Evolutionary conservation across 2,797 vertebrate species (phyloP), one percentile per base, ranked within the genome.

Genomic region (Sebastes paucispinis): DNA sequence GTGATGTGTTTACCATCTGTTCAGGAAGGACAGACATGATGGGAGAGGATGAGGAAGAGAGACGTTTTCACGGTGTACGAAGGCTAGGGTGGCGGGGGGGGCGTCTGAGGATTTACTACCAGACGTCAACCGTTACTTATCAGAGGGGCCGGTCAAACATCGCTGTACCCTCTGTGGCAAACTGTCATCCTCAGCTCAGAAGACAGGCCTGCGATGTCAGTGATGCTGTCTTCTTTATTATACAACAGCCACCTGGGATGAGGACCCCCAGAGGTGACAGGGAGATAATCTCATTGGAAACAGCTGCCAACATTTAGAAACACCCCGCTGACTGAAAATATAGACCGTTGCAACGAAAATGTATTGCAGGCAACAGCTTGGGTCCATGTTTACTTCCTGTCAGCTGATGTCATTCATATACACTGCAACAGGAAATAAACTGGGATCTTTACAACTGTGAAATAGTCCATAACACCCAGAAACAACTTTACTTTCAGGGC

Each of bases 1-100:
- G 85, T 63, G 91, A 94, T 93, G 87, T 87, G 89, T 93, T 94
- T 82, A 77, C 91, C 93, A 91, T 91, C 89, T 94, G 93, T 79
- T 82, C 81, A 83, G 89, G 87, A 93, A 88, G 86, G 84, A 83
- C 75, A 29, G 89, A 76, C 81, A 70, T 68, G 88, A 89, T 57
- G 79, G 87, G 77, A 87, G 82, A 91, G 54, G 83, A 81, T 67
- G 80, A 86, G 82, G 81, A 84, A 76, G 86, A 83, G 81, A 84
- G 87, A 86, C 82, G 34, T 86, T 82, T 91, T 92, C 85, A 88
- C 9, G 14, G 77, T 69, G 82, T 65, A 62, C 27, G 50, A 76
- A 82, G 73, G 73, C 59, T 65, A 31, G 16, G 25, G 3, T 22
- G n/a, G 57, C 16, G 47, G 29, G 55, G 25, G 55, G 31, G 77